phyloP scores from a whole-genome alignment of 2,113 vertebrate species.

The Lepisosteus osseus region DNA sequence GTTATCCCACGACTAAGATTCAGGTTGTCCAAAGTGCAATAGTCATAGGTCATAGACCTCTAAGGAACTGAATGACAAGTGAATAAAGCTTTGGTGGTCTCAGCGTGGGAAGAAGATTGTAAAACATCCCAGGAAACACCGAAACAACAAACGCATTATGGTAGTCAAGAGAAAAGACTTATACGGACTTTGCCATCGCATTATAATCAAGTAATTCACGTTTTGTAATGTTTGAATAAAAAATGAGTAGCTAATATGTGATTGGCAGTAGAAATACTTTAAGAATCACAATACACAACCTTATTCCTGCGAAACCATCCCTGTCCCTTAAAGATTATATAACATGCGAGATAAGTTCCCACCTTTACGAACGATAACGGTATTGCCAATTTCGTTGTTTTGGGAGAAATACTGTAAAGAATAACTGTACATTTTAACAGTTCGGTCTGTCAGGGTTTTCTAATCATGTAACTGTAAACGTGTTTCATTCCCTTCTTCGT shows the following conservation, averaged over 20 bases:
- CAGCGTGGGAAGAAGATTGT: conserved; percentile 5
- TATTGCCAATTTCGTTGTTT: too few species aligned
- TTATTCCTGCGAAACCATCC: conserved; percentile 2
- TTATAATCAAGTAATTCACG: not conserved
- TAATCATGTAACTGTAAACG: too few species aligned
- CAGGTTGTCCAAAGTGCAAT: not conserved
- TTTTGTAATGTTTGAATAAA: not conserved
- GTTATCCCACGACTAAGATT: too few species aligned
- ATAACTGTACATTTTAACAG: too few species aligned
- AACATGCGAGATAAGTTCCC: conserved; percentile 14
- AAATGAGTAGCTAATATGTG: not conserved
- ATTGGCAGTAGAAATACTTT: not conserved
- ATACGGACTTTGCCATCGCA: not conserved
- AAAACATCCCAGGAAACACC: not conserved
- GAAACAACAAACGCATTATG: not conserved
- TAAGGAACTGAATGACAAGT: not conserved
- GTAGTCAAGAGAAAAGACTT: not conserved
- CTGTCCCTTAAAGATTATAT: conserved; percentile 7
- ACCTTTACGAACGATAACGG: not conserved
- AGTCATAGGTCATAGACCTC: not conserved
- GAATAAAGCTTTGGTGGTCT: not conserved
- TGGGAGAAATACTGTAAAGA: too few species aligned
- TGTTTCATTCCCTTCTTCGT: too few species aligned
- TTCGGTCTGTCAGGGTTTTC: too few species aligned
- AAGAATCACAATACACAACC: not conserved